phyloP scores from a whole-genome alignment of 2,888 invertebrate genomes.

The Abscondita cerata region DNA sequence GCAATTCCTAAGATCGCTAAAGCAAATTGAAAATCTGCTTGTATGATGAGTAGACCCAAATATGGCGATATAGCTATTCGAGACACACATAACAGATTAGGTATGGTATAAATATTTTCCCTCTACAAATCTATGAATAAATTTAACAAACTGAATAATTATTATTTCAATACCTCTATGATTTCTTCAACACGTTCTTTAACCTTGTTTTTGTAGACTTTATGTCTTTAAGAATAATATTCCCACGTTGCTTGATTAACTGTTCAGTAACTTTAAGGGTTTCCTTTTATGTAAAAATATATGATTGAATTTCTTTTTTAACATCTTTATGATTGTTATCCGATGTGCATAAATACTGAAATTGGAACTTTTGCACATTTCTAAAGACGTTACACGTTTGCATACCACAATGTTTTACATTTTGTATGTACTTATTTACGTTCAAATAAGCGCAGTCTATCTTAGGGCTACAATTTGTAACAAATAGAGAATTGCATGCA shows the following conservation, averaged over 20 bases:
- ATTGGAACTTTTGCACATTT: neutral
- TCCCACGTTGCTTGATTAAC: slow-evolving; percentile 66
- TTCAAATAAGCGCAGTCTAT: neutral
- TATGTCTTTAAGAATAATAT: slow-evolving; percentile 72
- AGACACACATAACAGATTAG: slow-evolving; percentile 87
- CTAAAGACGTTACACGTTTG: neutral
- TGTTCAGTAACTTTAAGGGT: slow-evolving; percentile 67
- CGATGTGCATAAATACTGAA: neutral
- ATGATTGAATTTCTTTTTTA: slow-evolving; percentile 48
- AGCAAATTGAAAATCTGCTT: slow-evolving; percentile 81
- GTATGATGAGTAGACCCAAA: slow-evolving; percentile 86
- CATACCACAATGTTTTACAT: neutral
- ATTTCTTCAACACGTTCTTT: slow-evolving; percentile 77
- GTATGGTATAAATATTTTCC: slow-evolving; percentile 93
- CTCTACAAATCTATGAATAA: slow-evolving; percentile 57
- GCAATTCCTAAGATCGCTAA: slow-evolving; percentile 84
- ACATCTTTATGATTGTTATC: slow-evolving; percentile 18
- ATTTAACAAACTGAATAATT: neutral
- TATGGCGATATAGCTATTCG: slow-evolving; percentile 88
- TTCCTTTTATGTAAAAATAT: slow-evolving; percentile 67
- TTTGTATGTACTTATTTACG: neutral
- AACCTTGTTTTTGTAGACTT: slow-evolving; percentile 75
- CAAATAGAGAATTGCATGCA: neutral
- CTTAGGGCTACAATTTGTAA: neutral
- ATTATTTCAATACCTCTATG: slow-evolving; percentile 64